Percentiles rank a stretch among this genome's conserved stretches.
phyloP scores from a whole-genome alignment of 2,797 vertebrate species.

The Mionectes olivaceus region DNA sequence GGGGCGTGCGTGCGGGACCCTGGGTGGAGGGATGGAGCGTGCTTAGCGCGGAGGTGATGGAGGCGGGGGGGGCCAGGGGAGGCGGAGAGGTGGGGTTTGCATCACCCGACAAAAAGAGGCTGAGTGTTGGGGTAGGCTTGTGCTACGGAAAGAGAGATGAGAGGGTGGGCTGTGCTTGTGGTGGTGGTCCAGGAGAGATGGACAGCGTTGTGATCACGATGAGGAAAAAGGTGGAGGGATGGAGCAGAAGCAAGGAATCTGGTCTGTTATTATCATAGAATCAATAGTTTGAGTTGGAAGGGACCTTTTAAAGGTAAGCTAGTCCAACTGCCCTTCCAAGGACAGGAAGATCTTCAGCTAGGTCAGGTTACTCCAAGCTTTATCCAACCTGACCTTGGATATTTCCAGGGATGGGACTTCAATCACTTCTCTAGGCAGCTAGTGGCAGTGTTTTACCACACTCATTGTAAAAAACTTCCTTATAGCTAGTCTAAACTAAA shows the following conservation, averaged over 20 bases:
- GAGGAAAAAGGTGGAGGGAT: neutral
- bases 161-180: no score
- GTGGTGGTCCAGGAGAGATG: neutral
- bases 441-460: neutral
- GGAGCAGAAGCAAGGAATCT: neutral
- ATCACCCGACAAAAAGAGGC: no score
- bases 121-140: neutral
- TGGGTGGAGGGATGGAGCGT: no score
- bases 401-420: neutral
- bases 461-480: neutral
- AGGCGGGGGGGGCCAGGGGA: accelerated
- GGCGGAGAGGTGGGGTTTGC: neutral
- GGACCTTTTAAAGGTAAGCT: neutral
- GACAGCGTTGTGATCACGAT: accelerated
- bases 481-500: neutral
- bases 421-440: neutral
- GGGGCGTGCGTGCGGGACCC: neutral
- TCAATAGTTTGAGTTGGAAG: neutral
- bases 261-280: neutral
- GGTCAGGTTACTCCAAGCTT: neutral
- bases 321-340: neutral
- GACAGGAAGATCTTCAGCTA: neutral
- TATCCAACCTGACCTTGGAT: neutral
- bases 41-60: neutral
- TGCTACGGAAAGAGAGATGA: neutral